These are phyloP conservation scores for Microctenopoma steveboyesi DNA, from an alignment of 2,797 vertebrate species.

Conservation along the genomic window DNA sequence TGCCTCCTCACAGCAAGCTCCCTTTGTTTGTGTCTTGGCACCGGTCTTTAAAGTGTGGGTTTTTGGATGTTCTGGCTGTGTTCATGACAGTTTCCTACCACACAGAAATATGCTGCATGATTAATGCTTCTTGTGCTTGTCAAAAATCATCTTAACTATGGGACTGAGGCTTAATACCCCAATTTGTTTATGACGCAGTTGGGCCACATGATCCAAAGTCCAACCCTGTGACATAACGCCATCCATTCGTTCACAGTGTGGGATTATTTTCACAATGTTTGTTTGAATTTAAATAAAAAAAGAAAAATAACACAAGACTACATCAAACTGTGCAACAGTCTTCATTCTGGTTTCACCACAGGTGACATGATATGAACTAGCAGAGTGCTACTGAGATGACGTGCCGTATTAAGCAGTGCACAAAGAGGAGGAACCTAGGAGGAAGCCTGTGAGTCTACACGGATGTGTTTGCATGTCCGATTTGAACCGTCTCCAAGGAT, in stretches of 20 bases:
- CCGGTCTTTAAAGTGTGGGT: conserved; percentile 14
- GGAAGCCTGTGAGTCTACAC: conserved; percentile 2
- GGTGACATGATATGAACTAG: conserved; percentile 24
- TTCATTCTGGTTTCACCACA: conserved; percentile 22
- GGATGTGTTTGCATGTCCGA: conserved; percentile 13
- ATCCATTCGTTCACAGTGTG: too few species aligned
- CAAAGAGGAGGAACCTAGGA: conserved; percentile 14
- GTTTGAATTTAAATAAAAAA: not conserved
- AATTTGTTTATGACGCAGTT: conserved; percentile 16
- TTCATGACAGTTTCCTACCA: conserved; percentile 35
- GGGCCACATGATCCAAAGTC: too few species aligned
- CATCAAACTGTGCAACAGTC: too few species aligned
- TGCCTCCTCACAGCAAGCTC: conserved; percentile 32
- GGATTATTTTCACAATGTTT: not conserved
- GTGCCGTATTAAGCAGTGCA: conserved; percentile 12
- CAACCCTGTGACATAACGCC: too few species aligned
- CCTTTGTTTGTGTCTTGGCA: conserved; percentile 42
- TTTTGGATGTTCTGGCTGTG: conserved; percentile 19
- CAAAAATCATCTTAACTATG: conserved; percentile 8
- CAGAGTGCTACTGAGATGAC: conserved; percentile 19
- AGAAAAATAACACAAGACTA: not conserved
- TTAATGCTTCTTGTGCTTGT: conserved; percentile 17
- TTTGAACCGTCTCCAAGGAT: conserved; percentile 50
- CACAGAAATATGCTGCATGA: conserved; percentile 21
- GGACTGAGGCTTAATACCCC: conserved; percentile 8